Percentiles rank a stretch among this genome's conserved stretches.
These are phyloP conservation scores for Thalassarche chlororhynchos DNA, from an alignment of 2,113 vertebrate species.

Conservation along the genomic window DNA sequence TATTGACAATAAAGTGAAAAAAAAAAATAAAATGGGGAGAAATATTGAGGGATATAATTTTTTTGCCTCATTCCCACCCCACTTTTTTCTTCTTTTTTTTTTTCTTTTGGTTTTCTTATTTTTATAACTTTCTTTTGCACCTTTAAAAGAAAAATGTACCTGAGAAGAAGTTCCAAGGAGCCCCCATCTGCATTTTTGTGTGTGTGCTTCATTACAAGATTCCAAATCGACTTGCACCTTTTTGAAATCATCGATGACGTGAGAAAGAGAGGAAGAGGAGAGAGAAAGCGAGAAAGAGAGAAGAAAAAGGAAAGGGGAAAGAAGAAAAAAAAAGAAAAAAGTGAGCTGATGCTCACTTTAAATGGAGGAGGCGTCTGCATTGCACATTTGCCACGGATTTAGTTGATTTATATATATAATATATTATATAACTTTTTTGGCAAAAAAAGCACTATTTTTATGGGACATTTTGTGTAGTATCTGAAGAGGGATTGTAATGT, in stretches of 20 bases:
- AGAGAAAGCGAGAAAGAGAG: constrained; percentile 17
- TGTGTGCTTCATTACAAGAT: constrained; percentile 73
- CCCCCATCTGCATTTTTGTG: constrained; percentile 65
- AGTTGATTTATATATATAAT: constrained; percentile 79
- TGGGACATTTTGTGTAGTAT: constrained; percentile 77
- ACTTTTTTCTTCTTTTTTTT: neutral
- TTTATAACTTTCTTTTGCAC: constrained; percentile 68
- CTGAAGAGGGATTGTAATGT: constrained; percentile 75
- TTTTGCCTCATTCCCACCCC: constrained; percentile 54
- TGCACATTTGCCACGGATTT: constrained; percentile 80
- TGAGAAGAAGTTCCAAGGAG: constrained; percentile 56
- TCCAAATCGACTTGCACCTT: constrained; percentile 80
- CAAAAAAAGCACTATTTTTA: constrained; percentile 80
- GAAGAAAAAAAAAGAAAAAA: constrained; percentile 34
- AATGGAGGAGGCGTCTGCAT: constrained; percentile 75
- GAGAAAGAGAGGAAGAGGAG: constrained; percentile 59
- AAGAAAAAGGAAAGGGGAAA: constrained; percentile 48
- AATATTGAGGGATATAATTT: constrained; percentile 15
- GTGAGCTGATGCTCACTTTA: constrained; percentile 74
- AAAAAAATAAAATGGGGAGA: constrained; percentile 26
- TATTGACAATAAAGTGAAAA: constrained; percentile 68
- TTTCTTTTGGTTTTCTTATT: constrained; percentile 27
- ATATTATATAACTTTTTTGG: constrained; percentile 78
- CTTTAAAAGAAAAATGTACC: constrained; percentile 52
- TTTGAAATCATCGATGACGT: constrained; percentile 63